Conservation (phyloP, 1,140 invertebrate genomes). For the Myzus persicae region DNA sequence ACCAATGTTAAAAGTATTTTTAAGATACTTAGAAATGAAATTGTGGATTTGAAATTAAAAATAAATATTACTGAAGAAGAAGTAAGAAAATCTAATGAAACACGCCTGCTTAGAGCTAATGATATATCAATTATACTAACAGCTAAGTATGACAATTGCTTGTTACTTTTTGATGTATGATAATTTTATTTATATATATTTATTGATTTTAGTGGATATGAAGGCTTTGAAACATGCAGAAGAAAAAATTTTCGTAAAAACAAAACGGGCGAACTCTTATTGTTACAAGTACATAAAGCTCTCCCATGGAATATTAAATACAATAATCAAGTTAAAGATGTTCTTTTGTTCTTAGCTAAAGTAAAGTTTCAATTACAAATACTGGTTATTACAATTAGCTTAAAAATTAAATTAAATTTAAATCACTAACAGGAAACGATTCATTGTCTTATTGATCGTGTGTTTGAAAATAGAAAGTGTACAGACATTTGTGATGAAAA, state of each 20-base stretch:
- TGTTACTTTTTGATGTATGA: neutral
- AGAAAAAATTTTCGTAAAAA: neutral
- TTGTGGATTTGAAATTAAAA: neutral
- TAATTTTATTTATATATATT: neutral
- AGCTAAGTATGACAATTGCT: neutral
- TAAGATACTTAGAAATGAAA: neutral
- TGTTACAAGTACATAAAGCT: neutral
- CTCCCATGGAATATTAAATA: neutral
- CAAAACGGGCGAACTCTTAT: neutral
- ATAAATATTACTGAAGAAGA: slow-evolving; percentile 34
- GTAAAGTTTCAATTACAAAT: neutral
- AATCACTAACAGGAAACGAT: slow-evolving; percentile 3
- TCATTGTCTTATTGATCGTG: neutral
- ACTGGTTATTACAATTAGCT: neutral
- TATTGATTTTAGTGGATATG: neutral
- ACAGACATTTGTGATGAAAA: neutral
- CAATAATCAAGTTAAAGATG: neutral
- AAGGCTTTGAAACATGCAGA: neutral
- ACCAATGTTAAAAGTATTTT: neutral
- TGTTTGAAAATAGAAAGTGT: neutral
- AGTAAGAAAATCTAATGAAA: neutral
- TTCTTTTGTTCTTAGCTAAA: slow-evolving; percentile 14
- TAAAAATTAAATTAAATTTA: neutral
- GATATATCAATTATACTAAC: slow-evolving; percentile 9
- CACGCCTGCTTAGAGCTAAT: neutral